These are phyloP conservation scores for Bimastos eiseni DNA, from an alignment of 2,888 invertebrate species.

Conservation along the genomic window DNA sequence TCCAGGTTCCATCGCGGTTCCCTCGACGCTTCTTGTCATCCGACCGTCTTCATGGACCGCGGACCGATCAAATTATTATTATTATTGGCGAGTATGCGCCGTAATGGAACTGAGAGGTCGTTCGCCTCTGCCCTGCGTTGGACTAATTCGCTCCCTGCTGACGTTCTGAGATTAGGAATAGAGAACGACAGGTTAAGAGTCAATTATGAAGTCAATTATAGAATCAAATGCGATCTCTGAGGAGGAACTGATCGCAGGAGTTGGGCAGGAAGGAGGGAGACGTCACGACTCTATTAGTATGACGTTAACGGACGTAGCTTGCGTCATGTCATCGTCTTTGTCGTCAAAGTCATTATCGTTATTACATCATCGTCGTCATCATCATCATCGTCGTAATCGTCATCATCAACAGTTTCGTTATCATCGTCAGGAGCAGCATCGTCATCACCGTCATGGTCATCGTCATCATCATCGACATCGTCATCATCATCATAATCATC, in stretches of 20 bases:
- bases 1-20: background rate
- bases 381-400: conserved; percentile 25
- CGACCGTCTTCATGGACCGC: background rate
- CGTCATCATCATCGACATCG: background rate
- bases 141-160: background rate
- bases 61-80: background rate
- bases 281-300: background rate
- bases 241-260: background rate
- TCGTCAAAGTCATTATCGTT: background rate
- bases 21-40: background rate
- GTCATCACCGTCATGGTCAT: background rate
- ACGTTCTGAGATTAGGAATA: background rate
- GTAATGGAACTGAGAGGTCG: background rate
- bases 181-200: background rate
- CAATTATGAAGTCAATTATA: background rate
- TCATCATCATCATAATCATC: too few relatives aligned
- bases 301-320: background rate
- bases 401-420: conserved; percentile 29
- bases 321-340: background rate
- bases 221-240: background rate
- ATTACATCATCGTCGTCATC: conserved; percentile 20
- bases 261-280: background rate
- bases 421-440: conserved; percentile 26
- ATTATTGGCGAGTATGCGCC: background rate
- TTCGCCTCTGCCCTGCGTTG: background rate